Base-by-base conservation (phyloP, 2,888 invertebrate genomes). In the Ectropis crepuscularia region DNA sequence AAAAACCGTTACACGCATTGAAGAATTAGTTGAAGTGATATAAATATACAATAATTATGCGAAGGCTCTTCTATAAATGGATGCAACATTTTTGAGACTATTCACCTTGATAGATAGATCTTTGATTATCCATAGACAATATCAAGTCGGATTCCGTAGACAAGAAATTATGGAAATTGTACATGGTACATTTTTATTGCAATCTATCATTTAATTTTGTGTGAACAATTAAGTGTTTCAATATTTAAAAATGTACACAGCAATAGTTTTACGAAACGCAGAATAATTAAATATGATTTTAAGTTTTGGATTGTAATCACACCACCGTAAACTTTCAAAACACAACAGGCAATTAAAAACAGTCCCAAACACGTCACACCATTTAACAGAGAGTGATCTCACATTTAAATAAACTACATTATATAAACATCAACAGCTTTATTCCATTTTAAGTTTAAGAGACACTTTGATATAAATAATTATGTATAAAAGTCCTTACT, bases 21-120 rank as follows among this genome's bases (percentile, higher is more conserved):
- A 92, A 80, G 89, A 92, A 72, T 77, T 92, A 58, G 89, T 92
- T 63, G 91, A 91, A 80, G 85, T 92, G 43, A 71, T 92, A 71
- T 91, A 84, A 78, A 69, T 64, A 61, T 69, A 67, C n/a, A 53
- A 8, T 64, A 38, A n/a, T 46, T 37, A 12, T 48, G n/a, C 16
- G 4, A n/a, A 10, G 37, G 8, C 37, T 6, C 36, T n/a, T 9
- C 10, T 5, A 6, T 10, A n/a, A 36, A 49, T 11, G 37, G 37
- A 49, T 49, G 49, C 37, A 11, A 49, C 37, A 38, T 38, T 37
- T 49, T 38, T 49, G 5, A 5, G 9, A 41, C 41, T 41, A 41
- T 2, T 28, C 16, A 28, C 16, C 16, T 28, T n/a, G n/a, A n/a
- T n/a, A n/a, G n/a, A n/a, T n/a, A n/a, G n/a, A n/a, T n/a, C n/a